phyloP scores from a whole-genome alignment of 2,797 vertebrate genomes.

The Hafferia zeledoni region DNA sequence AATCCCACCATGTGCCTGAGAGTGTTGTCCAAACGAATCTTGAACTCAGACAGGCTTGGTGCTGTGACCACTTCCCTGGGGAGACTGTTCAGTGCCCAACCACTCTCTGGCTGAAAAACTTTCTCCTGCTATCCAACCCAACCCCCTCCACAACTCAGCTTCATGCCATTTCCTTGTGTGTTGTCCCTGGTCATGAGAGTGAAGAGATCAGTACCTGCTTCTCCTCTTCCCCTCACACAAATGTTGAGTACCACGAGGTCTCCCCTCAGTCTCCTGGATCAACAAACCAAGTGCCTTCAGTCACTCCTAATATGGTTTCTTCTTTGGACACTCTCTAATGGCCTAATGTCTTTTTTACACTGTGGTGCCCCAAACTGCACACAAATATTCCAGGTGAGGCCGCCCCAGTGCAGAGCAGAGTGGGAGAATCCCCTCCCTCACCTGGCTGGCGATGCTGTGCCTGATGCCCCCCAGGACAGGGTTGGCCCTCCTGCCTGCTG shows the following conservation, averaged over 20 bases:
- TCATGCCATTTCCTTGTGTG: fast-evolving
- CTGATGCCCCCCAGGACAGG: neutral
- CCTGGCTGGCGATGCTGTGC: fast-evolving
- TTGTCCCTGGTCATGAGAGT: too few species aligned
- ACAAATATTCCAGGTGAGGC: neutral
- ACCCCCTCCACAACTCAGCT: neutral
- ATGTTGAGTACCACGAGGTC: neutral
- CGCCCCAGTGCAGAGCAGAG: fast-evolving
- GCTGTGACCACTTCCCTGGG: neutral
- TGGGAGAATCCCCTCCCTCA: neutral
- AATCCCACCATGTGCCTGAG: neutral
- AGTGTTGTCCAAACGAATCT: fast-evolving
- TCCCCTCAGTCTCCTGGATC: neutral
- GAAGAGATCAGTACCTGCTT: neutral
- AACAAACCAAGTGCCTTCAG: neutral
- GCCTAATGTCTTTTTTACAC: neutral
- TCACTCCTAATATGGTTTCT: fast-evolving
- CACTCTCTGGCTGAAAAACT: neutral
- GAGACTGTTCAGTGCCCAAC: neutral
- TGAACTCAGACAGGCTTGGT: neutral
- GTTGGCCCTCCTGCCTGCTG: neutral
- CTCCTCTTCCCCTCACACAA: neutral
- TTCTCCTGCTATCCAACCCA: neutral
- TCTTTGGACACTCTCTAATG: neutral
- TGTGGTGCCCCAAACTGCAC: neutral